Base-by-base conservation (phyloP, 2,113 vertebrate species). In the Callorhinus ursinus region DNA sequence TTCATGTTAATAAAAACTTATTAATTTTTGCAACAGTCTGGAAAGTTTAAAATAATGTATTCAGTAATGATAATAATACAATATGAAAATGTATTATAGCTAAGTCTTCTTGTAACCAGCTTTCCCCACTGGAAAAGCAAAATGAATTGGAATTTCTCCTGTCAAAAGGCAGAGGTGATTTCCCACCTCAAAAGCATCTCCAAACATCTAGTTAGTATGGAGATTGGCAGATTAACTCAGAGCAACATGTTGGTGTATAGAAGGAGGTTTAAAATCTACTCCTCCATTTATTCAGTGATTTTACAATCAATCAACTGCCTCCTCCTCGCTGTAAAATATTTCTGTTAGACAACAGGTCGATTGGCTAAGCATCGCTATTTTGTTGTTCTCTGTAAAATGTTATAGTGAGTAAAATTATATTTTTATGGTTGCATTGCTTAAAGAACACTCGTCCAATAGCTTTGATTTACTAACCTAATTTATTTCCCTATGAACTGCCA, bases 401-500 rank as follows among this genome's bases (percentile, higher is more conserved):
- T 94, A 98, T 92, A 93, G 97, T 93, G 82, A 98, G 94, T 95
- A 98, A 95, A 98, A 97, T 98, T 97, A 97, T 96, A 90, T 92
- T 92, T 92, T 98, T 98, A 98, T 97, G 96, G 87, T 4, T 42
- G 19, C 42, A 79, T 97, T 98, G 79, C 92, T 69, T 87, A 97
- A 95, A 96, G 83, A 97, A 53, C 55, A 63, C 22, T 21, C 63
- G 11, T 88, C 59, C 89, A 84, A 63, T 95, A 57, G 5, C 42
- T 96, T 97, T 98, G 98, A 98, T 98, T 98, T 98, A 98, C 82
- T 97, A 95, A 95, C 87, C 63, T 98, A 98, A 98, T 98, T 99
- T 97, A 97, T 92, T 97, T 51, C 69, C 88, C 39, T 39, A 28
- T 59, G 63, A 97, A 97, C 92, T 97, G 96, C 95, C 95, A 71